A percentile compares a stretch with the other conserved stretches of the same genome.
Conservation (phyloP, 2,113 vertebrate genomes). For the Coracopsis vasa region DNA sequence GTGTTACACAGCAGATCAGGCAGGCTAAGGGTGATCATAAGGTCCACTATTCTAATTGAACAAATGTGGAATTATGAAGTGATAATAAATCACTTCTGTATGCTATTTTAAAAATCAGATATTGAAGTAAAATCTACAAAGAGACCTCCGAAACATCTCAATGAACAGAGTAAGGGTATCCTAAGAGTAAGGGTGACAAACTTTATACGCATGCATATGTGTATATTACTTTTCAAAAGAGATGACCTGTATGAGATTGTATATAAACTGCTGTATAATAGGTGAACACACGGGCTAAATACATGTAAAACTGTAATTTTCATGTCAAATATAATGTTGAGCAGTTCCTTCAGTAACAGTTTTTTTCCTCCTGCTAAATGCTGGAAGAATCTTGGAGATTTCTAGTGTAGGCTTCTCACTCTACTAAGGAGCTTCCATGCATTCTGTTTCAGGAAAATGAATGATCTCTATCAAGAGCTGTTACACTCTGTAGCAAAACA, state of each 20-base stretch:
- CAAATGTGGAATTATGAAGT: neutral
- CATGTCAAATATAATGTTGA: neutral
- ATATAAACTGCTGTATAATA: neutral
- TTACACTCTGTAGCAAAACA: neutral
- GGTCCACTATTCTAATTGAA: neutral
- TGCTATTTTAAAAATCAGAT: neutral
- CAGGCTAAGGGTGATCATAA: neutral
- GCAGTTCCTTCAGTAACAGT: neutral
- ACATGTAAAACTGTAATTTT: neutral
- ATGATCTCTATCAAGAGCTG: neutral
- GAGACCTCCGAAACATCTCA: neutral
- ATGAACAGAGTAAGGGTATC: accelerated
- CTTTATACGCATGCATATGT: accelerated
- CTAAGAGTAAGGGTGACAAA: neutral
- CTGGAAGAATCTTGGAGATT: neutral
- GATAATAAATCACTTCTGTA: neutral
- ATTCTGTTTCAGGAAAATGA: neutral
- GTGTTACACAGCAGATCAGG: neutral
- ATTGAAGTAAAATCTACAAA: neutral
- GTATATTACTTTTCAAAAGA: neutral
- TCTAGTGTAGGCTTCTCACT: neutral
- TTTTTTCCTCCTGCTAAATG: neutral
- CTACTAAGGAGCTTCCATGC: neutral
- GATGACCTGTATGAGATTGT: neutral
- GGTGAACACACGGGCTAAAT: neutral